Evolutionary conservation across 2,888 invertebrate genomes (phyloP).

Genomic region (Biston stratarius): DNA sequence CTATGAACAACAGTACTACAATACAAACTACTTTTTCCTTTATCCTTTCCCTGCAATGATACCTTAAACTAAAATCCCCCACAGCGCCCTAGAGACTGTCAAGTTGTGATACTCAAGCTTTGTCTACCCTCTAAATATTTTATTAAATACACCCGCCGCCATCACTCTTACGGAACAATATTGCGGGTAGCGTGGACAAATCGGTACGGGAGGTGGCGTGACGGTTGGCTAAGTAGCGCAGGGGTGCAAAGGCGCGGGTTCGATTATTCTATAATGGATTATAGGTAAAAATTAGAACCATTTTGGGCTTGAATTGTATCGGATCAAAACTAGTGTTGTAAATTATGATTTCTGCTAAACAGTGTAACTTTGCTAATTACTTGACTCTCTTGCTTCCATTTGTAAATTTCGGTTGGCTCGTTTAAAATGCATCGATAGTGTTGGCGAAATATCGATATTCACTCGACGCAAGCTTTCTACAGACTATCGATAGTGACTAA

Average conservation of each 20-base stretch:
- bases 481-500: too few relatives aligned
- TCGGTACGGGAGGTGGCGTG: conserved; percentile 56
- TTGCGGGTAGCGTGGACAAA: conserved; percentile 70
- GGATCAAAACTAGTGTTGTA: too few relatives aligned
- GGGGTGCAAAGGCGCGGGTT: conserved; percentile 33
- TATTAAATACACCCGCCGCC: conserved; percentile 69
- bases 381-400: too few relatives aligned
- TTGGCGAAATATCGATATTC: too few relatives aligned
- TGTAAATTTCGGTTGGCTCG: too few relatives aligned
- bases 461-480: too few relatives aligned
- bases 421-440: too few relatives aligned
- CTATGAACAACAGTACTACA: too few relatives aligned
- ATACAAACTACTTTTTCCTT: not conserved
- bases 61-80: conserved; percentile 30
- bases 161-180: conserved; percentile 76
- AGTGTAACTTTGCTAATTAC: too few relatives aligned
- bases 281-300: not conserved
- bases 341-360: too few relatives aligned
- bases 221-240: conserved; percentile 11
- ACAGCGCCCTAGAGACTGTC: conserved; percentile 30
- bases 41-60: conserved; percentile 11
- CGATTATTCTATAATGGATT: conserved; percentile 40
- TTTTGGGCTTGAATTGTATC: too few relatives aligned
- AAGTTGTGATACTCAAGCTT: conserved; percentile 50
- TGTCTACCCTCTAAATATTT: conserved; percentile 67